Base-by-base conservation (phyloP, 1,140 invertebrate genomes). In the Stegodyphus dumicola region DNA sequence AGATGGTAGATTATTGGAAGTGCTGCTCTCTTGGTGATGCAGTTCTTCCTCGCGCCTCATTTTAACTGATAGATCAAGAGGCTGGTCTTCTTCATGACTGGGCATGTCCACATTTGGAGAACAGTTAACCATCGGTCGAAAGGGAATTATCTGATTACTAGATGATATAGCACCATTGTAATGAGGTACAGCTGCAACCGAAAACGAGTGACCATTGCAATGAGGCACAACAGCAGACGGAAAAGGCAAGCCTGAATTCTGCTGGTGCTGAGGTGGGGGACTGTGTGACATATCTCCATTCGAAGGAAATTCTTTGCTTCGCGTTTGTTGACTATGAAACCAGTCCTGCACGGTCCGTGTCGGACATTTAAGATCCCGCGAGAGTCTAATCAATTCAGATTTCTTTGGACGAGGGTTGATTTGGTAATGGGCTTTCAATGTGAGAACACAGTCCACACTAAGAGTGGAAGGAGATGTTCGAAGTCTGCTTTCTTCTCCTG, bases 381-480 rank as follows among this genome's bases (percentile, higher is more conserved):
- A 96, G 88, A 99, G 96, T 89, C 94, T 93, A 48, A 94, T 94
- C 88, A 99, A 94, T 90, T 99, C 97, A 87, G 98, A 97, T 71
- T 97, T 94, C 89, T 96, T 97, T 2, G 98, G 98, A 77, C 96
- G 92, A 0, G 97, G 95, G 91, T 99, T 98, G 6, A 94, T 91
- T 18, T 95, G 92, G 89, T 98, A 99, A 89, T 97, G 95, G 80
- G 95, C 93, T n/a, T 80, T 77, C 11, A 87, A 70, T 10, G 56
- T 65, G 9, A 78, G 56, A 49, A 73, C 60, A 71, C 75, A 77
- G 7, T 86, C 75, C 18, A 77, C 67, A 33, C 60, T 86, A 4
- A 85, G 74, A 15, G 75, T 5, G 10, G 81, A 70, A 5, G 81
- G 75, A n/a, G 81, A 85, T 13, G 18, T 17, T 51, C 73, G 51